Percentiles rank a stretch among this genome's conserved stretches.
Conservation (phyloP, 2,888 invertebrate species). For the Carterocephalus palaemon region DNA sequence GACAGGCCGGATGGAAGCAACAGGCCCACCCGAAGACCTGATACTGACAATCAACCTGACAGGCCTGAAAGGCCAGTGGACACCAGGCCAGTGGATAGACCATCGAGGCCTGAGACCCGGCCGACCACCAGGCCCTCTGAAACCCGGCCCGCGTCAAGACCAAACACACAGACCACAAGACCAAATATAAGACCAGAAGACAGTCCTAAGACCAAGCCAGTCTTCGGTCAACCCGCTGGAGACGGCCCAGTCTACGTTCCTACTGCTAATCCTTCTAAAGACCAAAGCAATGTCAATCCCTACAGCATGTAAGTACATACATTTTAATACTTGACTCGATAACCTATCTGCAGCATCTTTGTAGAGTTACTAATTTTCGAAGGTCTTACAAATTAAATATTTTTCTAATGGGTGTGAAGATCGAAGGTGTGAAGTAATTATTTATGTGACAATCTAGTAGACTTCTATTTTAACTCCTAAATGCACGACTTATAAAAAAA, state of each 20-base stretch:
- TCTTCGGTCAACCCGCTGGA: slow-evolving; percentile 43
- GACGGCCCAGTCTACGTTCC: slow-evolving; percentile 58
- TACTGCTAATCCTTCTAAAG: slow-evolving; percentile 41
- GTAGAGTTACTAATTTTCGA: too few relatives aligned
- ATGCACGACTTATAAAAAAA: too few relatives aligned
- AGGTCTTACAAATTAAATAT: too few relatives aligned
- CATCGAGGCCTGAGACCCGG: slow-evolving; percentile 23
- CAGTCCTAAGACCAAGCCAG: slow-evolving; percentile 46
- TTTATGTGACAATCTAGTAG: too few relatives aligned
- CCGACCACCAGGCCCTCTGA: slow-evolving; percentile 28
- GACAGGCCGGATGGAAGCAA: slow-evolving; percentile 40
- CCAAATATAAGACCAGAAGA: slow-evolving; percentile 46
- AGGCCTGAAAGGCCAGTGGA: slow-evolving; percentile 1
- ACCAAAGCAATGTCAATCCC: slow-evolving; percentile 43
- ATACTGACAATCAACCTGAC: neutral
- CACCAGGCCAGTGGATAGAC: slow-evolving; percentile 17
- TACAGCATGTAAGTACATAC: slow-evolving; percentile 58
- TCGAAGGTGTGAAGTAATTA: too few relatives aligned
- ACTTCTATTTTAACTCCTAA: too few relatives aligned
- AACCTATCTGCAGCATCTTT: too few relatives aligned
- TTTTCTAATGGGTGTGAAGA: too few relatives aligned
- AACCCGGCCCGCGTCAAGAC: slow-evolving; percentile 26
- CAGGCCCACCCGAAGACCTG: slow-evolving; percentile 22
- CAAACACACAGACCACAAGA: slow-evolving; percentile 21
- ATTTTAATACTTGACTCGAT: too few relatives aligned